Evolutionary conservation across 2,113 vertebrate genomes (phyloP).

Genomic region (Thunnus thynnus): DNA sequence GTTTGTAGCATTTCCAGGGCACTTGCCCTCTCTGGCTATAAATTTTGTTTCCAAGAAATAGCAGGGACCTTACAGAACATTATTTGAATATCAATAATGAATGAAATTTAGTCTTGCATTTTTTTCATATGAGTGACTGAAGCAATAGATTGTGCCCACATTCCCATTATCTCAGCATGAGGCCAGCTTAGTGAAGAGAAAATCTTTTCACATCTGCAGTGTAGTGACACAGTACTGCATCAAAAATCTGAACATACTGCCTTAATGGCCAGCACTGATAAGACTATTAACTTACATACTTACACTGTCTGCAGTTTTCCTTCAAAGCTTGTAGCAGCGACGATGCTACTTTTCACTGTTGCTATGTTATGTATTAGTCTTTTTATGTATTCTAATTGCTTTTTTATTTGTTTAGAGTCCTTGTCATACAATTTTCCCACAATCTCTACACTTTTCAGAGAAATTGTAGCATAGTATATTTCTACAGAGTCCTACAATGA

Average conservation of each 20-base stretch:
- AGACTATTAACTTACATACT: not conserved
- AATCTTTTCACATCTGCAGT: conserved; percentile 26
- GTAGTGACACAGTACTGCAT: conserved; percentile 9
- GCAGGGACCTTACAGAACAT: conserved; percentile 24
- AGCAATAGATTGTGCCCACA: conserved; percentile 32
- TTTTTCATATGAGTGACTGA: conserved; percentile 37
- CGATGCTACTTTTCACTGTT: no score
- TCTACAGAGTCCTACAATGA: not conserved
- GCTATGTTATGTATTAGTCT: no score
- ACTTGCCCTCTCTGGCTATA: not conserved
- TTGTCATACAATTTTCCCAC: not conserved
- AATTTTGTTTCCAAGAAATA: conserved; percentile 7
- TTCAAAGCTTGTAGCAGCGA: no score
- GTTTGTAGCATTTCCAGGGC: conserved; percentile 10
- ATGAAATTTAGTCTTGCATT: conserved; percentile 19
- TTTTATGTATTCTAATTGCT: not conserved
- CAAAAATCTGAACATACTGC: not conserved
- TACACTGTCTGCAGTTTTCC: not conserved
- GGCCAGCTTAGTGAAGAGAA: conserved; percentile 12
- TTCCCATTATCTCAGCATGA: conserved; percentile 55
- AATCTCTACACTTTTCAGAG: not conserved
- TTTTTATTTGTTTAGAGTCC: not conserved
- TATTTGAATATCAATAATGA: conserved; percentile 49
- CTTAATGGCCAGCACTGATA: not conserved
- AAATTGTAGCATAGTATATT: not conserved